Evolutionary conservation across 2,797 vertebrate genomes (phyloP).

Genomic region (Falco concolor): DNA sequence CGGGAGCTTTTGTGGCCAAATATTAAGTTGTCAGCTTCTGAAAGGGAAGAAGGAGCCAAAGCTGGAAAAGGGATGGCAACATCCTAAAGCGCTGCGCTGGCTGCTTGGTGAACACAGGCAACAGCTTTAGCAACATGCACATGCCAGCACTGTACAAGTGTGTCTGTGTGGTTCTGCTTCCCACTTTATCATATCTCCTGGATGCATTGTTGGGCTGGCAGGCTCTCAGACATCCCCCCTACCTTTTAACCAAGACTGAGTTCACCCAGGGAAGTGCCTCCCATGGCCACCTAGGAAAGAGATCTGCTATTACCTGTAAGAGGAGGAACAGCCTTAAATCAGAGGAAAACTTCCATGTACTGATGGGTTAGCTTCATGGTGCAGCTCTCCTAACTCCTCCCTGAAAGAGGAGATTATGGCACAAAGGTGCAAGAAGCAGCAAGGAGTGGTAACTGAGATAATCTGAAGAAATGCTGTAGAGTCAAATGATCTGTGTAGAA

Average conservation of each 20-base stretch:
- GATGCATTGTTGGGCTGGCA: neutral
- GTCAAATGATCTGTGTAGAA: neutral
- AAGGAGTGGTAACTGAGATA: neutral
- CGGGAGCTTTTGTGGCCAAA: neutral
- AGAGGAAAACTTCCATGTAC: neutral
- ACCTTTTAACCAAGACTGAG: neutral
- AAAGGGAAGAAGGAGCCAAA: neutral
- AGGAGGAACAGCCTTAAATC: neutral
- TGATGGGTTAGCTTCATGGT: neutral
- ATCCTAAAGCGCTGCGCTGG: neutral
- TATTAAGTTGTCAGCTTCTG: neutral
- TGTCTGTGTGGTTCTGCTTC: neutral
- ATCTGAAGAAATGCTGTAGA: neutral
- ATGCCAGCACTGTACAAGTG: fast-evolving
- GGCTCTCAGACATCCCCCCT: neutral
- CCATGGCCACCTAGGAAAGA: neutral
- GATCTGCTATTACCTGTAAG: neutral
- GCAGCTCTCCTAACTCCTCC: neutral
- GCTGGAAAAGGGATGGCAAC: neutral
- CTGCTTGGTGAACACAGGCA: neutral
- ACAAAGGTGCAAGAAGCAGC: neutral
- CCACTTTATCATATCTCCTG: neutral
- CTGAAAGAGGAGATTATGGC: neutral
- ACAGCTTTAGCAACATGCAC: neutral
- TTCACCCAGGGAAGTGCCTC: neutral